Evolutionary conservation across 2,113 vertebrate genomes (phyloP).

Genomic region (Diadophis punctatus): DNA sequence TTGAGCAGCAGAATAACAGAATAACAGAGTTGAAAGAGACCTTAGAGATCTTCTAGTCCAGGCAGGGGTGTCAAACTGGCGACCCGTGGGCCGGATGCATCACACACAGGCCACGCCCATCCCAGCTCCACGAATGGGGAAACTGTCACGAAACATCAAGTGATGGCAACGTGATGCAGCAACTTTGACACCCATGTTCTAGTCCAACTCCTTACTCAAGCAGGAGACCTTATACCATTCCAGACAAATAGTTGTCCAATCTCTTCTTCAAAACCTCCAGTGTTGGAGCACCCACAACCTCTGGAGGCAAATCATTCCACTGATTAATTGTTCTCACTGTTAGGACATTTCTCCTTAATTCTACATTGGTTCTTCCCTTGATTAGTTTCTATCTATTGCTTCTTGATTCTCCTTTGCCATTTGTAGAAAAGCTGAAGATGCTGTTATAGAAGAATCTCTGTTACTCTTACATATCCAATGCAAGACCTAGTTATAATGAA

Average conservation of each 20-base stretch:
- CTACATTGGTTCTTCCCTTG: neutral
- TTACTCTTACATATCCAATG: neutral
- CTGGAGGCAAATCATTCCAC: neutral
- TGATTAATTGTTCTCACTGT: neutral
- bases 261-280: neutral
- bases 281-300: neutral
- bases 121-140: no score
- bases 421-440: neutral
- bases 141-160: no score
- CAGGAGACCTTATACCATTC: neutral
- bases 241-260: neutral
- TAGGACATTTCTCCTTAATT: neutral
- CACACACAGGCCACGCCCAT: no score
- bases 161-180: fast-evolving
- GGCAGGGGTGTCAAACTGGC: no score
- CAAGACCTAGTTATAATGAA: neutral
- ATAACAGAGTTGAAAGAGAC: neutral
- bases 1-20: neutral
- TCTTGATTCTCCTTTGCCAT: neutral
- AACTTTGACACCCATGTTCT: no score
- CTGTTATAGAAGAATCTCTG: neutral
- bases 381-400: neutral
- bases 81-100: no score
- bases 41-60: neutral
- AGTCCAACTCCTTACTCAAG: neutral